These are phyloP conservation scores for mouse (Mus musculus) DNA, from an alignment of 2,113 vertebrate genomes.

Conservation along the genomic window DNA sequence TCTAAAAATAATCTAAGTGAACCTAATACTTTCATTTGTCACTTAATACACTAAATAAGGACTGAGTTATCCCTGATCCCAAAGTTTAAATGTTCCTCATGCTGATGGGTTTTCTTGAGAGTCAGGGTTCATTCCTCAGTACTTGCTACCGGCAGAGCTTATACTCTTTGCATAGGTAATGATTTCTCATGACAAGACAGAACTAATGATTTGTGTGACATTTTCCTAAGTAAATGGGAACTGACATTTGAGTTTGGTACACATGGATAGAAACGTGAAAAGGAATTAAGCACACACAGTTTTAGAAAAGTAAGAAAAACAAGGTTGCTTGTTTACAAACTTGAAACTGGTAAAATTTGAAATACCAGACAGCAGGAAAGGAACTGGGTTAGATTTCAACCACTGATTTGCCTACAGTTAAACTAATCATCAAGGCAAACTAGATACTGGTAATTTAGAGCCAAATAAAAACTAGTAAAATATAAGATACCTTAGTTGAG, in stretches of 20 bases:
- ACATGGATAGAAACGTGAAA: background rate
- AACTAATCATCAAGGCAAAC: background rate
- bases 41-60: background rate
- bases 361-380: background rate
- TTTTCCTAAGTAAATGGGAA: slow-evolving; percentile 21
- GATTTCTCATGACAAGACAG: background rate
- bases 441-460: background rate
- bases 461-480: slow-evolving; percentile 13
- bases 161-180: background rate
- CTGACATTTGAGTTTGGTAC: slow-evolving; percentile 16
- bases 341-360: background rate
- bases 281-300: background rate
- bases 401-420: background rate
- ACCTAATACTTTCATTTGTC: background rate
- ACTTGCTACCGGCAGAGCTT: background rate
- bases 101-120: background rate
- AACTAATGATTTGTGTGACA: background rate
- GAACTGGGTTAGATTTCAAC: background rate
- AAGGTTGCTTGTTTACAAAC: background rate
- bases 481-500: background rate
- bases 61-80: background rate
- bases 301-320: background rate
- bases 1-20: background rate
- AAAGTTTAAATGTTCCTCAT: background rate
- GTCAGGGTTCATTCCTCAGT: background rate